A percentile compares a stretch with the other conserved stretches of the same genome.
Evolutionary conservation across 2,113 vertebrate genomes (phyloP).

Genomic region (Dendrocopos noguchii): DNA sequence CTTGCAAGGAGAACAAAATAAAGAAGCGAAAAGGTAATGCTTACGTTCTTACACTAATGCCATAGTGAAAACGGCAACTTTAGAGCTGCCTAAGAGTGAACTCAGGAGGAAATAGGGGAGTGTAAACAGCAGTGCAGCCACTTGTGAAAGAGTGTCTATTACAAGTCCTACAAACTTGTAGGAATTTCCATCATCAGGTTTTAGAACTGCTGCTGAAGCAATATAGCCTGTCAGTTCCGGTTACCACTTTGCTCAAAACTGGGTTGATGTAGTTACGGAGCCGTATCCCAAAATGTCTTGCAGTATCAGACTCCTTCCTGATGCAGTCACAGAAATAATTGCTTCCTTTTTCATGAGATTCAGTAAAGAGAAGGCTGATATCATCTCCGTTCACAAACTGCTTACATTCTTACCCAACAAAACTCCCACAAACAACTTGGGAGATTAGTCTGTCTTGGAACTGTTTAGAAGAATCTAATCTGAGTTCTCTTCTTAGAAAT

Average conservation of each 20-base stretch:
- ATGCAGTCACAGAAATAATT: neutral
- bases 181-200: neutral
- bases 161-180: neutral
- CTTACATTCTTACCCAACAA: fast-evolving
- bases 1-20: conserved; percentile 85
- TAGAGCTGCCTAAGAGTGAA: neutral
- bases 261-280: neutral
- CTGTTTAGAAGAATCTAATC: neutral
- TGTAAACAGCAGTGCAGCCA: neutral
- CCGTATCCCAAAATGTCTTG: neutral
- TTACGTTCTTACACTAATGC: neutral
- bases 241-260: neutral
- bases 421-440: too few relatives aligned
- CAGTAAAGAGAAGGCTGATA: neutral
- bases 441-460: neutral
- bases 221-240: neutral
- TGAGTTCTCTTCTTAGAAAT: neutral
- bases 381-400: neutral
- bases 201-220: neutral
- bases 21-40: conserved; percentile 93
- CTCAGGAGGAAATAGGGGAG: fast-evolving
- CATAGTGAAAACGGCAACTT: neutral
- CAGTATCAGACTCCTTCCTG: neutral
- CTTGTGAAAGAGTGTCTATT: neutral
- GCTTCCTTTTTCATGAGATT: neutral